Conservation (phyloP, 2,888 invertebrate species). For the Aromia moschata region DNA sequence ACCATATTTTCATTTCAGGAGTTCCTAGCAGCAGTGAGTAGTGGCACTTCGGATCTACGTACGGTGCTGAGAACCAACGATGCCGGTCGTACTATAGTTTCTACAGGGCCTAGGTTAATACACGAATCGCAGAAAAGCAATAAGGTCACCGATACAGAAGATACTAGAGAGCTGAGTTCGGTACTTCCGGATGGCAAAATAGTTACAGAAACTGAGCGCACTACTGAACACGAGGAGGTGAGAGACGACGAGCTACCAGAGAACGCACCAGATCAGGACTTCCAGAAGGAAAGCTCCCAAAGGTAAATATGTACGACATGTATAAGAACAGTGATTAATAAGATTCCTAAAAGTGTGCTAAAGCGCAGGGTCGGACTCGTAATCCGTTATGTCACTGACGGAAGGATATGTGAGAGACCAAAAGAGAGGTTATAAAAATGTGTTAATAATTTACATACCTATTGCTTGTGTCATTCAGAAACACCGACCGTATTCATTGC, state of each 20-base stretch:
- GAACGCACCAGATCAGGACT: slow-evolving; percentile 65
- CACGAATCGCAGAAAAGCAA: slow-evolving; percentile 79
- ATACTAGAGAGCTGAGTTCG: slow-evolving; percentile 79
- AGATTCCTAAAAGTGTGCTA: no score
- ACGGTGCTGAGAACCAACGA: slow-evolving; percentile 71
- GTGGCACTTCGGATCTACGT: slow-evolving; percentile 74
- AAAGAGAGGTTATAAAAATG: no score
- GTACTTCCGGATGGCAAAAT: slow-evolving; percentile 84
- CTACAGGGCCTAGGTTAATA: slow-evolving; percentile 76
- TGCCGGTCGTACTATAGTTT: slow-evolving; percentile 71
- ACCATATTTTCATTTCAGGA: slow-evolving; percentile 68
- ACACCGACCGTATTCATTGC: no score
- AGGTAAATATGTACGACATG: slow-evolving; percentile 55
- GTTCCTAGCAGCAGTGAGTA: slow-evolving; percentile 76
- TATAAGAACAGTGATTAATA: no score
- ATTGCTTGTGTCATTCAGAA: no score
- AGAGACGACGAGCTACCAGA: slow-evolving; percentile 82
- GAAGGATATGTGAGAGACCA: no score
- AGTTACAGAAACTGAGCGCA: slow-evolving; percentile 84
- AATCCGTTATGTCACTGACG: no score
- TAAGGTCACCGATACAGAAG: slow-evolving; percentile 88
- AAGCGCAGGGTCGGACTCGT: no score
- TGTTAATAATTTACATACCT: no score
- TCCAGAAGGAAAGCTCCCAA: slow-evolving; percentile 64
- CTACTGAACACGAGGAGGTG: slow-evolving; percentile 84